phyloP scores from a whole-genome alignment of 2,113 vertebrate species.

The Ameiurus melas region DNA sequence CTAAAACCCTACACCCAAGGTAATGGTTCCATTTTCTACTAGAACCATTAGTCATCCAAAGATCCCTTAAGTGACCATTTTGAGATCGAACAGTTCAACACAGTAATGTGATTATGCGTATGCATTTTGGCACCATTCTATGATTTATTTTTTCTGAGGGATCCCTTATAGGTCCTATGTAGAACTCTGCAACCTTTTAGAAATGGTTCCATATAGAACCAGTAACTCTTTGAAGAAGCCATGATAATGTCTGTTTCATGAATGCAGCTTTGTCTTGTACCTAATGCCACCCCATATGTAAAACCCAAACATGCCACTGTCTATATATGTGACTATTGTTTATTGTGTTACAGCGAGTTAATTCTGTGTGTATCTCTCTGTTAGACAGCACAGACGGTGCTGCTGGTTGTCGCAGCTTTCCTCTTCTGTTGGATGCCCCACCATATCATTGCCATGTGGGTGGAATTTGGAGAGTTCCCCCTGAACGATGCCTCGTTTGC shows the following conservation, averaged over 20 bases:
- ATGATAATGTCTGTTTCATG: background rate
- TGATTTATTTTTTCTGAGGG: background rate
- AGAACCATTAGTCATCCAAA: background rate
- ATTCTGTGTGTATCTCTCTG: slow-evolving; percentile 6
- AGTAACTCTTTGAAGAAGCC: background rate
- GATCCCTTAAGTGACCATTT: background rate
- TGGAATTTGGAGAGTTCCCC: slow-evolving; percentile 78
- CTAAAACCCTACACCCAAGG: background rate
- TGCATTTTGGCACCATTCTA: background rate
- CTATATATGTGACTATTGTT: background rate
- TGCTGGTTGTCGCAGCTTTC: slow-evolving; percentile 76
- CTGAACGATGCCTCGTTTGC: slow-evolving; percentile 77
- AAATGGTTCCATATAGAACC: background rate
- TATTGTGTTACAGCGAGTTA: background rate
- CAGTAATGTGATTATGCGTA: background rate
- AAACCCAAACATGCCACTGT: background rate
- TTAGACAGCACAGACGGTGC: slow-evolving; percentile 79
- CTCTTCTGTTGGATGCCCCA: slow-evolving; percentile 83
- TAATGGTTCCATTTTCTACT: background rate
- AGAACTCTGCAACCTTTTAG: background rate
- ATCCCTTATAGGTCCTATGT: background rate
- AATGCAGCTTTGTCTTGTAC: background rate
- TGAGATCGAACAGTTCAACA: background rate
- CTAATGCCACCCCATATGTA: background rate
- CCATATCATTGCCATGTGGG: slow-evolving; percentile 83